Percentiles rank a stretch among this genome's conserved stretches.
These are phyloP conservation scores for Phengaris arion DNA, from an alignment of 2,888 invertebrate species.

Conservation along the genomic window DNA sequence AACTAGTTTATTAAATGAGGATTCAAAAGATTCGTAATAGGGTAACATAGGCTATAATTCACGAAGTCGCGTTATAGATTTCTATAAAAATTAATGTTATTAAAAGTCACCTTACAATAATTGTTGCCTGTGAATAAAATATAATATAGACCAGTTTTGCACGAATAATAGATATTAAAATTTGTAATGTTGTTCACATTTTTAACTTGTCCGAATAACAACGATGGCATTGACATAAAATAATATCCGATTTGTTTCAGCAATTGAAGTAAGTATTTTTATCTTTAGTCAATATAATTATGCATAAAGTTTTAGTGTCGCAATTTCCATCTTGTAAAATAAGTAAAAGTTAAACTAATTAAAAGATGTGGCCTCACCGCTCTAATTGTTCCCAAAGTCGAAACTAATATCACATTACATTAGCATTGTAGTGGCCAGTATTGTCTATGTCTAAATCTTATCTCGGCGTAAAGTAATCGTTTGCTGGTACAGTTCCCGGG, in stretches of 20 bases:
- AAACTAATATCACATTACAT: slow-evolving; percentile 54
- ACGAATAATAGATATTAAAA: too few species aligned
- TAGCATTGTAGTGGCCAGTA: slow-evolving; percentile 52
- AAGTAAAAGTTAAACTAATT: slow-evolving; percentile 18
- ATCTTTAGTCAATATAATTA: too few species aligned
- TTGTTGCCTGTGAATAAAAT: background rate
- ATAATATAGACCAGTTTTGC: background rate
- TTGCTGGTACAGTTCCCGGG: slow-evolving; percentile 55
- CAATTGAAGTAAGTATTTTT: too few species aligned
- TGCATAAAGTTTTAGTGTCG: background rate
- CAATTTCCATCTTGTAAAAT: background rate
- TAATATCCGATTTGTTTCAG: too few species aligned
- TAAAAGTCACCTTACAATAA: slow-evolving; percentile 8
- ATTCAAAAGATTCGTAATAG: too few species aligned
- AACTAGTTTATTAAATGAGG: too few species aligned
- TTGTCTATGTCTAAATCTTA: slow-evolving; percentile 67
- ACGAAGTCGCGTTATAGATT: too few species aligned
- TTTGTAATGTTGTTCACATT: too few species aligned
- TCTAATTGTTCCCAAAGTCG: slow-evolving; percentile 62
- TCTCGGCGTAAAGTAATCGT: slow-evolving; percentile 56
- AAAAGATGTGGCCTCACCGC: slow-evolving; percentile 41
- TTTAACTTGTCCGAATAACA: too few species aligned
- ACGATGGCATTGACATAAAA: too few species aligned
- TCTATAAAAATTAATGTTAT: too few species aligned
- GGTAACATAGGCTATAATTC: too few species aligned